Conservation (phyloP, 2,113 vertebrate genomes). For the Tragelaphus imberbis region DNA sequence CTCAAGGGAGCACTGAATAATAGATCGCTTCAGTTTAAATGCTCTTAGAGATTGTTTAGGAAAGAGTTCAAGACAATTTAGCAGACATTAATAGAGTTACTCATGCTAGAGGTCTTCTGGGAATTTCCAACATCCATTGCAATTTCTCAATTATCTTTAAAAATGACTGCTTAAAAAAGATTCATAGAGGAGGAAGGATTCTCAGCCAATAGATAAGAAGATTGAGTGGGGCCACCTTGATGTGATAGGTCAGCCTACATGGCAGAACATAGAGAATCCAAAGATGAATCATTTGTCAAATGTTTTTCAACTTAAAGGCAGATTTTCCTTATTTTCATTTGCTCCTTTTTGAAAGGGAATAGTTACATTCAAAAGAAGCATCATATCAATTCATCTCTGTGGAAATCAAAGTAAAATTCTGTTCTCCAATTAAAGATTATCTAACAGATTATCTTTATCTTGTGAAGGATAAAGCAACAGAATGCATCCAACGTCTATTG, state of each 20-base stretch:
- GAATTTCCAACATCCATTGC: not conserved
- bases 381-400: not conserved
- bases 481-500: not conserved
- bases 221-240: not conserved
- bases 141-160: not conserved
- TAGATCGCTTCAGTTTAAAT: not conserved
- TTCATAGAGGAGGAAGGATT: not conserved
- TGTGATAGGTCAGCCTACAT: not conserved
- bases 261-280: not conserved
- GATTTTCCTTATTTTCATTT: not conserved
- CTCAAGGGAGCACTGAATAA: not conserved
- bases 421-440: not conserved
- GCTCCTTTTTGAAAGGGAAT: not conserved
- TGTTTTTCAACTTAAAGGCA: not conserved
- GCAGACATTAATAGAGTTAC: not conserved
- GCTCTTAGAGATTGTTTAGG: slow-evolving; percentile 7
- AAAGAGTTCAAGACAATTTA: slow-evolving; percentile 20
- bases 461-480: not conserved
- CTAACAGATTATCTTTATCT: not conserved
- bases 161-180: not conserved
- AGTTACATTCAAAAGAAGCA: not conserved
- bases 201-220: not conserved
- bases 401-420: slow-evolving; percentile 8
- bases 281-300: not conserved
- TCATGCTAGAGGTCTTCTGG: not conserved